phyloP scores from a whole-genome alignment of 37 sponge, comb jelly and placozoan genomes.

The Halisarca cf. caerulea region DNA sequence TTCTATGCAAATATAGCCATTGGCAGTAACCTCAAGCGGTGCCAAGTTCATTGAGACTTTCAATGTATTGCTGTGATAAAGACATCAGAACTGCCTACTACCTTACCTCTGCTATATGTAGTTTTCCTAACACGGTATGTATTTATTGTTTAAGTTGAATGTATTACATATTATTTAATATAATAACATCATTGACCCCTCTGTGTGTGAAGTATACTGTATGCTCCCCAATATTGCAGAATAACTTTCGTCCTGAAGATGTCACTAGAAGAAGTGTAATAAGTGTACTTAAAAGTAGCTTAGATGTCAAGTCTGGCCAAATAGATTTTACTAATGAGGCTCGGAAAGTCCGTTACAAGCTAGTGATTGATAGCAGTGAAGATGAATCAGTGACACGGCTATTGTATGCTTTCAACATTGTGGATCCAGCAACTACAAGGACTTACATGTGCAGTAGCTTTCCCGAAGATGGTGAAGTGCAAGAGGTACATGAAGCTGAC shows the following conservation, averaged over 20 bases:
- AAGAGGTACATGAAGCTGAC: slow-evolving; percentile 73
- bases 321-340: neutral
- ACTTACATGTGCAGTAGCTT: slow-evolving; percentile 86
- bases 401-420: slow-evolving; percentile 67
- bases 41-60: slow-evolving; percentile 74
- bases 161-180: too few species aligned
- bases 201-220: too few species aligned
- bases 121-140: too few species aligned
- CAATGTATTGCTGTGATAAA: slow-evolving; percentile 85
- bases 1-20: slow-evolving; percentile 93
- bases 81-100: slow-evolving; percentile 28
- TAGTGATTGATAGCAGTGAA: slow-evolving; percentile 87
- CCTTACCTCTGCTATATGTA: too few species aligned
- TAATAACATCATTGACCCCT: too few species aligned
- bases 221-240: too few species aligned
- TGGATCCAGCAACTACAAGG: slow-evolving; percentile 54
- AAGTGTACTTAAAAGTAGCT: neutral
- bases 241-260: neutral
- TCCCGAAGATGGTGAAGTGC: slow-evolving; percentile 75
- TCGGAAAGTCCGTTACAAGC: slow-evolving; percentile 85
- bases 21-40: slow-evolving; percentile 83
- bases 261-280: slow-evolving; percentile 3
- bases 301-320: neutral
- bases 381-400: slow-evolving; percentile 78
- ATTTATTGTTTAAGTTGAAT: too few species aligned